Evolutionary conservation across 1,140 invertebrate species (phyloP), one percentile per base, ranked within the genome.

Genomic region (Sogatella furcifera): DNA sequence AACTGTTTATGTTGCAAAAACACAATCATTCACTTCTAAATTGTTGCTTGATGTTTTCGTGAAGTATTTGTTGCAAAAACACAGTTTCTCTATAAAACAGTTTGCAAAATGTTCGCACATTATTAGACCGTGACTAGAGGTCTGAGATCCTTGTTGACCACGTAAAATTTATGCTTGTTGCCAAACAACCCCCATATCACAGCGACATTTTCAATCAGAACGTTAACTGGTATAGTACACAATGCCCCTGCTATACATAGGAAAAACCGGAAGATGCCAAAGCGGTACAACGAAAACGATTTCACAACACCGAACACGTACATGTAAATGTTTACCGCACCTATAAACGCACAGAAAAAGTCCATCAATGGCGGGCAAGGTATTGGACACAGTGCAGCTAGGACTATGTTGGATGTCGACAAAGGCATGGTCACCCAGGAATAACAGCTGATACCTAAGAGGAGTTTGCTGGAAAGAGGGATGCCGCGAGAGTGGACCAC

Each of bases 351-450:
- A 73, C 89, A 92, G 2, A 93, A 67, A 63, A 93, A 83, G 73
- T 96, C 90, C 61, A 96, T 82, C 31, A 87, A 49, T 57, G 84
- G 81, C 54, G 89, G 85, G 73, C 91, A 90, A 0, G 89, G 88
- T 65, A 97, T 89, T 0, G 95, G 94, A 76, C 83, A 95, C 5
- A 93, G 70, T 2, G 81, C 82, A 2, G 89, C 89, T 55, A 97
- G 76, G 22, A 95, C 72, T 13, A 96, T 81, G 73, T 95, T 96
- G 11, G 91, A 92, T 11, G 91, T 88, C 28, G 88, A 92, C 0
- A 98, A 73, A 0, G 96, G 96, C 79, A 98, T 78, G 1, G 94
- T 96, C 0, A 94, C 84, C 95, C 95, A 97, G 0, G 93, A 94
- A 66, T 98, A 95, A 69, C 95, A 89, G 13, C 93, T 93, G 62